phyloP scores from a whole-genome alignment of 1,140 invertebrate genomes.

The Manduca sexta region DNA sequence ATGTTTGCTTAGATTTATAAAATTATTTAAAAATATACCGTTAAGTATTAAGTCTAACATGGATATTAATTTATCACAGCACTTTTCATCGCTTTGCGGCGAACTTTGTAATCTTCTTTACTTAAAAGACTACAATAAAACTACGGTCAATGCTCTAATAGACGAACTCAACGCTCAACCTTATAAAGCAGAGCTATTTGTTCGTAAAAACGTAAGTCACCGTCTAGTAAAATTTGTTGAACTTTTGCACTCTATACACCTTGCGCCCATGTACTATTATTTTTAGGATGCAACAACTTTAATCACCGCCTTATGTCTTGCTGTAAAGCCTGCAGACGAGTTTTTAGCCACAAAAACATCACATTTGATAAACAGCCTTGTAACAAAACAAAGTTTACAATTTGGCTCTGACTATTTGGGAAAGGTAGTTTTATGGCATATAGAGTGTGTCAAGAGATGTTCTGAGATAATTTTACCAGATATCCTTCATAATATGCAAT shows the following conservation, averaged over 20 bases:
- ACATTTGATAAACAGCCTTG: constrained; percentile 45
- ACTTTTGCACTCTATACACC: too few relatives aligned
- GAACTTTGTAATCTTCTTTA: constrained; percentile 49
- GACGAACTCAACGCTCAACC: constrained; percentile 55
- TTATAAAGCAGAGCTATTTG: constrained; percentile 47
- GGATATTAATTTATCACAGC: constrained; percentile 26
- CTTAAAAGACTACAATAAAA: constrained; percentile 40
- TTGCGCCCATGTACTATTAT: not conserved
- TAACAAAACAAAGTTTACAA: constrained; percentile 48
- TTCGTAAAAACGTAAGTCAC: constrained; percentile 43
- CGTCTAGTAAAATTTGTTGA: not conserved
- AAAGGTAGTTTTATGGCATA: constrained; percentile 47
- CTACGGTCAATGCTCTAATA: constrained; percentile 42
- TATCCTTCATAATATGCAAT: constrained; percentile 54
- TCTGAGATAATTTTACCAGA: constrained; percentile 52
- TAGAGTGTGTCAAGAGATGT: constrained; percentile 47
- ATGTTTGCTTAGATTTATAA: too few relatives aligned
- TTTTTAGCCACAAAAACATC: constrained; percentile 53
- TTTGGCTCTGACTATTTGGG: constrained; percentile 34
- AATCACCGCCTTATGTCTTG: constrained; percentile 41
- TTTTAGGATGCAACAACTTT: constrained; percentile 50
- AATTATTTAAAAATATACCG: too few relatives aligned
- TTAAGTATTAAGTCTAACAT: constrained; percentile 16
- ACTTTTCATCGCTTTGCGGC: constrained; percentile 39
- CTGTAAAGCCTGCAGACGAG: constrained; percentile 53